Base-by-base conservation (phyloP, 2,888 invertebrate species). In the Rutpela maculata region DNA sequence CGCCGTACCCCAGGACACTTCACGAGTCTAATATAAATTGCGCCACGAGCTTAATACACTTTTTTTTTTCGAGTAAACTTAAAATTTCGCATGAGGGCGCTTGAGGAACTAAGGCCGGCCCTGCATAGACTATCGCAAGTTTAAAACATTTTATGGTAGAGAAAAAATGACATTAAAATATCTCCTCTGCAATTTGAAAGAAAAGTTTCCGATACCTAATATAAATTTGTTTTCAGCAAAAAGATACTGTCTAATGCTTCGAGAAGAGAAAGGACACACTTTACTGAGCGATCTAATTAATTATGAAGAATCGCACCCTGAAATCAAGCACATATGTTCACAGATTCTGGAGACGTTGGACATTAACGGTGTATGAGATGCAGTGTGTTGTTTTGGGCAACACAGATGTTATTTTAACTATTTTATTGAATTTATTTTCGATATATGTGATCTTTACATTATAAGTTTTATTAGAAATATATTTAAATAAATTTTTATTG, bases 211-310 rank as follows among this genome's bases (percentile, higher is more conserved):
- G 31, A 50, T n/a, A 50, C 2, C 1, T 15, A 50, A 50, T 1
- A 50, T n/a, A 6, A 50, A 68, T 31, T 74, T 35, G 31, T 26
- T 35, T 17, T 72, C 75, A 94, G 94, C 93, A 7, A 92, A 92
- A 85, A 91, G 93, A 31, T 94, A 94, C 86, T 94, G 94, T 86
- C 91, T 91, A 59, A 94, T 94, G 93, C 87, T 94, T 75, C 89
- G 91, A 70, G 91, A 91, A 77, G 94, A 94, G 86, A 91, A 91
- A 26, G 94, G 93, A 4, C 90, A 91, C 43, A 88, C 89, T n/a
- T 90, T 93, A 71, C 87, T 94, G 59, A 88, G 87, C 74, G 86
- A 89, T 60, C 88, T 91, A 56, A 81, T 90, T 22, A 87, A 88
- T 18, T 89, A 88, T 74, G 84, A 83, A 26, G 84, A 86, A 22